Conservation (phyloP, 2,888 invertebrate species). For the Andrena camellia region DNA sequence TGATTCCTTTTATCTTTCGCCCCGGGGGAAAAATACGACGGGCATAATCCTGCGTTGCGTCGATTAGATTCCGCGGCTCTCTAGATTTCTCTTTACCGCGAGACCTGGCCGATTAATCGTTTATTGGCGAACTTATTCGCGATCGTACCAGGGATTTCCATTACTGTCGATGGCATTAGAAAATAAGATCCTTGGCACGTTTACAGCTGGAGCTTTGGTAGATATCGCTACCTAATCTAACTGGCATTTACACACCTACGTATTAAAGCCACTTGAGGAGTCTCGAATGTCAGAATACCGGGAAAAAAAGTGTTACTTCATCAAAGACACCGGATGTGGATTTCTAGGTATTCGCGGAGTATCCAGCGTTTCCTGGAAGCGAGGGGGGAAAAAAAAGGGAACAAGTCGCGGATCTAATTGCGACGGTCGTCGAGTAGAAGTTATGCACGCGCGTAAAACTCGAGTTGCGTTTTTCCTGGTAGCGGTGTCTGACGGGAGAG, state of each 20-base stretch:
- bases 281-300: no score
- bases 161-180: background rate
- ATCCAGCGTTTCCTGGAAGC: conserved; percentile 5
- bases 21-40: background rate
- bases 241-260: no score
- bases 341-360: background rate
- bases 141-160: background rate
- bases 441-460: conserved; percentile 7
- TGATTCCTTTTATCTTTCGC: conserved; percentile 42
- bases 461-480: conserved; percentile 45
- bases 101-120: background rate
- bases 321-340: conserved; percentile 11
- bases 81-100: background rate
- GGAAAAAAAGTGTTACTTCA: no score
- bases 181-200: no score
- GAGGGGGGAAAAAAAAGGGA: background rate
- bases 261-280: no score
- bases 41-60: background rate
- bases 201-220: no score
- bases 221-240: no score
- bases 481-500: conserved; percentile 40
- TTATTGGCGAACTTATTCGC: background rate
- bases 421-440: background rate
- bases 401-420: background rate
- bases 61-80: background rate